Percentiles rank a stretch among this genome's conserved stretches.
These are phyloP conservation scores for Diplosoma virens DNA, from an alignment of 23 tunicate species.

Conservation along the genomic window DNA sequence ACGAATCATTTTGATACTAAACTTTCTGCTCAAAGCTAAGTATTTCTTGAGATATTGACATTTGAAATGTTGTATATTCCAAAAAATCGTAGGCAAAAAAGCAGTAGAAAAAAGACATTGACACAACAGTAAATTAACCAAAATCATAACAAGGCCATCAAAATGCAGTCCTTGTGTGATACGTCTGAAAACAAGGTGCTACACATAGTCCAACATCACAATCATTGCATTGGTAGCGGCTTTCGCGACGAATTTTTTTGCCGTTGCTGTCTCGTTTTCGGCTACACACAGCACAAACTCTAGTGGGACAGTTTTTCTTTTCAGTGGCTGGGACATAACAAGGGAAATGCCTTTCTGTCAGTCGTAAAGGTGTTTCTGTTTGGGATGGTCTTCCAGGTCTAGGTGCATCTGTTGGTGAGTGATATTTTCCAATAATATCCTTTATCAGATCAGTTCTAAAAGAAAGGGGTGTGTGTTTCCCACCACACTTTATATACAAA, in stretches of 20 bases:
- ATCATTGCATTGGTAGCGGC: constrained; percentile 15
- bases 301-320: constrained; percentile 16
- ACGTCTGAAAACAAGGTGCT: constrained; percentile 19
- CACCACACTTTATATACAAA: constrained; percentile 24
- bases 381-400: constrained; percentile 13
- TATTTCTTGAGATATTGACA: constrained; percentile 12
- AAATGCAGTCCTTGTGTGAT: constrained; percentile 16
- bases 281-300: constrained; percentile 10
- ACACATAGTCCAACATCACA: constrained; percentile 30
- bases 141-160: not conserved
- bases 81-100: not conserved
- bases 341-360: constrained; percentile 29
- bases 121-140: constrained; percentile 11
- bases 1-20: not conserved
- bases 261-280: constrained; percentile 16
- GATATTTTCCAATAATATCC: constrained; percentile 11
- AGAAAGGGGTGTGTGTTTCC: constrained; percentile 2
- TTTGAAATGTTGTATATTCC: too few species aligned
- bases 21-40: constrained; percentile 15
- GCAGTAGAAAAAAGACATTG: not conserved
- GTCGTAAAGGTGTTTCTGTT: constrained; percentile 1
- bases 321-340: not conserved
- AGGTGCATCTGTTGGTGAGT: constrained; percentile 8
- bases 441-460: constrained; percentile 8
- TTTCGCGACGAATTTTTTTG: constrained; percentile 1